Percentiles rank a stretch among this genome's conserved stretches.
These are phyloP conservation scores for Philaenus spumarius DNA, from an alignment of 1,140 invertebrate genomes.

Conservation along the genomic window DNA sequence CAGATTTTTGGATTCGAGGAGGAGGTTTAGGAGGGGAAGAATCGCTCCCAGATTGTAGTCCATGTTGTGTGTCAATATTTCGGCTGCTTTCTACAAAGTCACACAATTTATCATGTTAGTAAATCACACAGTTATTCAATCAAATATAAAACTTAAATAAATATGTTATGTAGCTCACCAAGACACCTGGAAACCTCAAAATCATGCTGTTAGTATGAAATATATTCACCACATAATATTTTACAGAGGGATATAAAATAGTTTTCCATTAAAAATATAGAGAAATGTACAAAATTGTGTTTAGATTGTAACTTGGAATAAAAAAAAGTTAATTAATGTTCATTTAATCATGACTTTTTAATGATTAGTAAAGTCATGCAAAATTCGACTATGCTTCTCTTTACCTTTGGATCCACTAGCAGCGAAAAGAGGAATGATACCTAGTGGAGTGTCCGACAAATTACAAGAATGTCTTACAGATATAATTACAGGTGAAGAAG, in stretches of 20 bases:
- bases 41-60: conserved; percentile 15
- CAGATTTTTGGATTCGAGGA: conserved; percentile 13
- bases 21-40: conserved; percentile 19
- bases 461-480: not conserved
- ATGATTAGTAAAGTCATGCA: too few relatives aligned
- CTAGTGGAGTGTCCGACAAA: conserved; percentile 3
- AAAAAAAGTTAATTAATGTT: too few relatives aligned
- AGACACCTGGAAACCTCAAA: not conserved
- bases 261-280: too few relatives aligned
- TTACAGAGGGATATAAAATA: too few relatives aligned
- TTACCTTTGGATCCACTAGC: too few relatives aligned
- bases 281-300: too few relatives aligned
- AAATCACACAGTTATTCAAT: conserved; percentile 10
- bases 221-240: conserved; percentile 12
- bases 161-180: conserved; percentile 3
- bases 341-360: too few relatives aligned
- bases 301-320: too few relatives aligned
- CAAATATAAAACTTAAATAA: not conserved
- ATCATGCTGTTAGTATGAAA: conserved; percentile 12
- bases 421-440: not conserved
- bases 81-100: conserved; percentile 25
- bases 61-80: conserved; percentile 19
- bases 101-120: conserved; percentile 21
- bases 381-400: too few relatives aligned
- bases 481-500: not conserved